These are phyloP conservation scores for Cryptocheilus praepositus DNA, from an alignment of 2,888 invertebrate genomes.

Conservation along the genomic window DNA sequence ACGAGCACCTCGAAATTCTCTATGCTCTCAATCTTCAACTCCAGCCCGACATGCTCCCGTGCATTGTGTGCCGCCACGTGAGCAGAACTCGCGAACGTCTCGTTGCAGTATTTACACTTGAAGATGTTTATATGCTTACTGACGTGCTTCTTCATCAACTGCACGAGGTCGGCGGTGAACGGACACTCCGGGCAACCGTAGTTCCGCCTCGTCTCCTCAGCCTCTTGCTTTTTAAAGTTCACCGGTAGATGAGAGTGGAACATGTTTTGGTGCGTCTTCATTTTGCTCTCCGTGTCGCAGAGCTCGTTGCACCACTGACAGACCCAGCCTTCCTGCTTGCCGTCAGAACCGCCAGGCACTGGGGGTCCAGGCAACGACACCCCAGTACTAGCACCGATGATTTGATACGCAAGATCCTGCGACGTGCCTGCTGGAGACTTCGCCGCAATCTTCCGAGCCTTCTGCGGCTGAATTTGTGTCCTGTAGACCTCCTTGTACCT, in stretches of 20 bases:
- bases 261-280: slow-evolving; percentile 69
- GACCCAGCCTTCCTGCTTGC: slow-evolving; percentile 55
- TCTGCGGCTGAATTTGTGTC: background rate
- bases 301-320: slow-evolving; percentile 69
- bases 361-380: background rate
- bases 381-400: background rate
- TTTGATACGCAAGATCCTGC: slow-evolving; percentile 2
- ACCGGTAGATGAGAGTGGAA: slow-evolving; percentile 71
- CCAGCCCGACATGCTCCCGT: slow-evolving; percentile 63
- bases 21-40: slow-evolving; percentile 60
- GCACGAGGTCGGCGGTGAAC: slow-evolving; percentile 63
- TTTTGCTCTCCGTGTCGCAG: slow-evolving; percentile 64
- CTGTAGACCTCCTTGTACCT: slow-evolving; percentile 50
- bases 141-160: slow-evolving; percentile 72
- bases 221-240: slow-evolving; percentile 53
- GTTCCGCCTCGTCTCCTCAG: slow-evolving; percentile 43
- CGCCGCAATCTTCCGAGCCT: background rate
- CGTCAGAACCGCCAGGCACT: background rate
- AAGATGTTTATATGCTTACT: slow-evolving; percentile 73
- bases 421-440: background rate
- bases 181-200: slow-evolving; percentile 74
- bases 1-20: slow-evolving; percentile 49
- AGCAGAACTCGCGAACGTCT: slow-evolving; percentile 62
- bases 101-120: slow-evolving; percentile 73
- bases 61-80: slow-evolving; percentile 65